Percentiles rank a stretch among this genome's conserved stretches.
Evolutionary conservation across 2,888 invertebrate species (phyloP).

Genomic region (Perdita meconis): DNA sequence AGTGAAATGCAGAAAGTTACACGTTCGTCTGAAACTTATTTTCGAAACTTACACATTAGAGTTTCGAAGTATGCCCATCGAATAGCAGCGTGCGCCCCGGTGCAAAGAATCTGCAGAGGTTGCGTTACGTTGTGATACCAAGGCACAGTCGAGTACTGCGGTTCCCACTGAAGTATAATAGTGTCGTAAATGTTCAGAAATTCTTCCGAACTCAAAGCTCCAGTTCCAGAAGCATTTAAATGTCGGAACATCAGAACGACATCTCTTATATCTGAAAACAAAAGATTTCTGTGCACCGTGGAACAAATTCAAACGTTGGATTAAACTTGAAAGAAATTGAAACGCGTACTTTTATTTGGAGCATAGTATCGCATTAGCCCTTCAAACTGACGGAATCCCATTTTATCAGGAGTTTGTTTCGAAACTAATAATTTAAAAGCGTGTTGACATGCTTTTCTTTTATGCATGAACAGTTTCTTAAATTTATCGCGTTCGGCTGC

Average conservation of each 20-base stretch:
- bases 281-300: slow-evolving; percentile 15
- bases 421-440: slow-evolving; percentile 93
- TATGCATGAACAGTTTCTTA: slow-evolving; percentile 91
- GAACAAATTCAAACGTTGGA: background rate
- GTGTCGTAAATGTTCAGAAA: slow-evolving; percentile 91
- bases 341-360: slow-evolving; percentile 88
- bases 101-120: slow-evolving; percentile 87
- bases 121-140: slow-evolving; percentile 89
- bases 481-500: slow-evolving; percentile 94
- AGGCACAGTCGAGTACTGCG: slow-evolving; percentile 88
- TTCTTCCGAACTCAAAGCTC: slow-evolving; percentile 89
- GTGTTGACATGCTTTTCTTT: slow-evolving; percentile 91
- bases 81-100: slow-evolving; percentile 87
- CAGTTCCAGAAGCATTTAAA: slow-evolving; percentile 89
- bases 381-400: slow-evolving; percentile 90
- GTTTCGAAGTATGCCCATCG: slow-evolving; percentile 91
- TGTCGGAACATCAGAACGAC: slow-evolving; percentile 92
- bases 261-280: slow-evolving; percentile 87
- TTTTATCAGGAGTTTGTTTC: slow-evolving; percentile 89
- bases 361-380: slow-evolving; percentile 92
- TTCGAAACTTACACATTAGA: slow-evolving; percentile 87
- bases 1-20: background rate
- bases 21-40: background rate
- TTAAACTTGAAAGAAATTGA: slow-evolving; percentile 1
- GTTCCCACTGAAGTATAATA: slow-evolving; percentile 90